Conservation (phyloP, 2,113 vertebrate species). For the Calypte anna region DNA sequence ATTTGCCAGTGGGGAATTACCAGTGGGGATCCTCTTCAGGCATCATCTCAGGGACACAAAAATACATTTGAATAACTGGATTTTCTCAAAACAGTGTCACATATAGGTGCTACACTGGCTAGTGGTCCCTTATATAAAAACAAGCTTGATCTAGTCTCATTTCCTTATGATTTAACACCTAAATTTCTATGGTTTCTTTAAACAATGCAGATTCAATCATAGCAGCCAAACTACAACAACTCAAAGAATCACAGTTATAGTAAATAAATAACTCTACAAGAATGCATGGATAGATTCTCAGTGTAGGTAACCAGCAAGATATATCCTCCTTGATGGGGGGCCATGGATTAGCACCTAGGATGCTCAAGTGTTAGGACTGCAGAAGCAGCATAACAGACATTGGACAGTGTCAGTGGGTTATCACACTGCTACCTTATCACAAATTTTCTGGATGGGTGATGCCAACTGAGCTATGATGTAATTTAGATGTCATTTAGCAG, state of each 20-base stretch:
- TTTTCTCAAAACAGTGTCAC: neutral
- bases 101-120: neutral
- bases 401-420: fast-evolving
- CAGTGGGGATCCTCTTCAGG: neutral
- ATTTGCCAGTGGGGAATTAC: too few relatives aligned
- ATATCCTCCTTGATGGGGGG: neutral
- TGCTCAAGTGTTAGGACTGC: neutral
- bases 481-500: neutral
- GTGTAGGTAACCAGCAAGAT: neutral
- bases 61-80: neutral
- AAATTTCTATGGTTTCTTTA: neutral
- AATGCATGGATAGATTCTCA: neutral
- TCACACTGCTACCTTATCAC: neutral
- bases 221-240: neutral
- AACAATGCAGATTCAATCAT: neutral
- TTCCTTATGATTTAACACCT: neutral
- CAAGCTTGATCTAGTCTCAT: neutral
- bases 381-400: neutral
- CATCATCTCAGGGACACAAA: neutral
- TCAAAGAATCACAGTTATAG: neutral
- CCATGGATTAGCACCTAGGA: neutral
- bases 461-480: neutral
- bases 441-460: neutral
- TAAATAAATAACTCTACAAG: neutral
- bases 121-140: neutral